Percentiles rank a stretch among this genome's conserved stretches.
These are phyloP conservation scores for Mus musculus DNA, from an alignment of 2,113 vertebrate species.

Conservation along the genomic window GRCm39 chr2:137751001-137751500, in stretches of 20 bases:
- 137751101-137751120: neutral
- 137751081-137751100: slow-evolving; percentile 2
- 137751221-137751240: slow-evolving; percentile 31
- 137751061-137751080: slow-evolving; percentile 18
- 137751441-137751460: slow-evolving; percentile 22
- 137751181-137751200: slow-evolving; percentile 38
- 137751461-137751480: neutral
- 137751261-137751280: slow-evolving; percentile 65
- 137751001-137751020: neutral
- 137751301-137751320: slow-evolving; percentile 59
- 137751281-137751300: slow-evolving; percentile 12
- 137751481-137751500: neutral
- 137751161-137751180: neutral
- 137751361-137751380: slow-evolving; percentile 10
- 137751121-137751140: neutral
- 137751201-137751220: slow-evolving; percentile 29
- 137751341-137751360: slow-evolving; percentile 45
- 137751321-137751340: slow-evolving; percentile 38
- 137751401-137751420: neutral
- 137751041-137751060: neutral
- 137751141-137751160: neutral
- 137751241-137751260: slow-evolving; percentile 57
- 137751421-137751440: neutral
- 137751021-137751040: neutral
- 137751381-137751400: neutral